These are phyloP conservation scores for Troides aeacus DNA, from an alignment of 2,888 invertebrate genomes.

Conservation along the genomic window DNA sequence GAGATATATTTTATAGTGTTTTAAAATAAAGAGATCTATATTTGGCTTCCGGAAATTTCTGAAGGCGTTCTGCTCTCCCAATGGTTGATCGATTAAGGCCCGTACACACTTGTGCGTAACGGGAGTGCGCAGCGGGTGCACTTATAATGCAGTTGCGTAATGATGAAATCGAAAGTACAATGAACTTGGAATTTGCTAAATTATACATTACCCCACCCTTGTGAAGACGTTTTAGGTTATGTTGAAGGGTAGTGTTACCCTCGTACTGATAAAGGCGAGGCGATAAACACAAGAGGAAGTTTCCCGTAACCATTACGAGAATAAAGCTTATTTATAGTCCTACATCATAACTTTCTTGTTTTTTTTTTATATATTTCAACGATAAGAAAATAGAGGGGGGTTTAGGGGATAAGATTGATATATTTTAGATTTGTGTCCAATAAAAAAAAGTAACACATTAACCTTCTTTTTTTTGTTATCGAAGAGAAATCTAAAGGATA, in stretches of 20 bases:
- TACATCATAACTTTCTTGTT: too few relatives aligned
- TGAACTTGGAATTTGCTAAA: conserved; percentile 11
- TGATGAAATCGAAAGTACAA: conserved; percentile 4
- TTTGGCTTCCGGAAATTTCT: conserved; percentile 45
- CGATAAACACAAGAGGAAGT: not conserved
- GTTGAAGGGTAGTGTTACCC: not conserved
- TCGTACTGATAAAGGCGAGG: not conserved
- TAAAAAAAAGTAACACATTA: too few relatives aligned
- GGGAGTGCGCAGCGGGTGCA: conserved; percentile 13
- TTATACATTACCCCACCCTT: not conserved
- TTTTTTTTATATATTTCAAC: too few relatives aligned
- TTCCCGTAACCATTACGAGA: too few relatives aligned
- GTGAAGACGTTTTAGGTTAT: not conserved
- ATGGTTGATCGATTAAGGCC: conserved; percentile 35
- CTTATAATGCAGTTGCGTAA: conserved; percentile 22
- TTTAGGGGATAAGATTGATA: too few relatives aligned
- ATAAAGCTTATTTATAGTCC: too few relatives aligned
- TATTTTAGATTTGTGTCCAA: too few relatives aligned
- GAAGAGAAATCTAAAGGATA: too few relatives aligned
- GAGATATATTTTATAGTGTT: not conserved
- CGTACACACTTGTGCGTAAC: conserved; percentile 23
- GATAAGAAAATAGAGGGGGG: too few relatives aligned
- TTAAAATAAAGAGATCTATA: conserved; percentile 26
- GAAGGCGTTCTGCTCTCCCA: conserved; percentile 44
- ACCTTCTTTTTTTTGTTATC: too few relatives aligned